Evolutionary conservation across 2,888 invertebrate species (phyloP), one percentile per base, ranked within the genome.

Genomic region (Syrista parreyssii): DNA sequence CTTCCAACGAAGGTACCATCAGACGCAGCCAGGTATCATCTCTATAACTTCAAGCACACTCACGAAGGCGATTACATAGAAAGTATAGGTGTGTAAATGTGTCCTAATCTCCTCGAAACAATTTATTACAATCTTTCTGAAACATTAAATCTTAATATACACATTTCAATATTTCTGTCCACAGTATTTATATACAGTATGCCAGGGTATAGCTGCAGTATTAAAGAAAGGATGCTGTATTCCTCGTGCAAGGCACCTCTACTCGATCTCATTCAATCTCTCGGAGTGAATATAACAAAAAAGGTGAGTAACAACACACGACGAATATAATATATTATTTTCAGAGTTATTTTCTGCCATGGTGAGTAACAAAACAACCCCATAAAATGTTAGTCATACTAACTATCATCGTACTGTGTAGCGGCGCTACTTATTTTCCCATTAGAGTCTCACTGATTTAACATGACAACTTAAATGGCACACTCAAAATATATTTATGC

Each of bases 151-250:
- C 23, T 40, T 40, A 6, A 23, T 40, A 6, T 40, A 23, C 15
- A 23, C 23, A 6, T 15, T 30, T 30, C 71, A 69, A 69, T 69
- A 32, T n/a, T 75, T 76, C 68, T 77, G 73, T 83, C 73, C 93
- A 77, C 92, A 97, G 97, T 99, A 80, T 99, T 99, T 92, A 97
- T 99, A 88, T 99, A 99, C 92, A 98, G 99, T 12, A 98, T 99
- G 97, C 99, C 99, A 4, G 98, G 99, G 6, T 98, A 98, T 91
- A 96, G 94, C 81, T 98, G 98, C 91, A 96, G 98, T 81, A 98
- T 99, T 86, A 99, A 98, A 89, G 99, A 99, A 91, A 94, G 99
- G 85, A 99, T 99, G 99, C 93, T 99, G 90, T 99, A 99, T 92
- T 99, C 99, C 0, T 98, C 98, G 88, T 99, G 99, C 92, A 99